Percentiles rank a stretch among this genome's conserved stretches.
Evolutionary conservation across 2,113 vertebrate genomes (phyloP).

Genomic region (Sinocyclocheilus grahami): DNA sequence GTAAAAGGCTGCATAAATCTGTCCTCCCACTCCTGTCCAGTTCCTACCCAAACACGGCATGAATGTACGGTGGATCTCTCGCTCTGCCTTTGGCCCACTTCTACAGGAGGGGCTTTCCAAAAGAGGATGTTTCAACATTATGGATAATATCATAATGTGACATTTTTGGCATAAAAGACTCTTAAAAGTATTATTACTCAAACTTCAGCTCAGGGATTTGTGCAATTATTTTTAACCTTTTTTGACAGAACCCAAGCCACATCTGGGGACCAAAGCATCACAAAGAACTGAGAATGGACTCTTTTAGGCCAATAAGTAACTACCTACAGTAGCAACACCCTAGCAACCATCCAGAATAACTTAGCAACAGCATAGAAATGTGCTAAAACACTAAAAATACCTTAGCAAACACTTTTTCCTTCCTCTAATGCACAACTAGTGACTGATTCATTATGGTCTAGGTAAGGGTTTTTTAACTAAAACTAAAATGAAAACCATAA

Average conservation of each 20-base stretch:
- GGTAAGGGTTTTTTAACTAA: too few relatives aligned
- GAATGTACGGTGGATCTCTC: neutral
- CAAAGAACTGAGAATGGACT: neutral
- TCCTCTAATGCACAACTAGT: too few relatives aligned
- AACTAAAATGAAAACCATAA: too few relatives aligned
- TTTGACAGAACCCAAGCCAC: neutral
- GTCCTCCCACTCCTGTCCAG: slow-evolving; percentile 31
- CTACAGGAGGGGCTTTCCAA: neutral
- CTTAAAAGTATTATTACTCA: neutral
- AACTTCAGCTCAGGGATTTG: neutral
- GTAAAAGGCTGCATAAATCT: slow-evolving; percentile 42
- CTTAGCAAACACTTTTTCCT: too few relatives aligned
- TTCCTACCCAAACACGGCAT: slow-evolving; percentile 22
- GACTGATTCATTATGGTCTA: too few relatives aligned
- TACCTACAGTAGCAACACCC: neutral
- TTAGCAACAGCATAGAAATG: too few relatives aligned
- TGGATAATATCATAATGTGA: neutral
- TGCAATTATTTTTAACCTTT: neutral
- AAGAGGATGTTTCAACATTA: neutral
- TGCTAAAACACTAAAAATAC: too few relatives aligned
- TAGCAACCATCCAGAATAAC: neutral
- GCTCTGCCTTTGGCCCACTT: neutral
- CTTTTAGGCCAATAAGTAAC: neutral
- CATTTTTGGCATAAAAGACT: neutral
- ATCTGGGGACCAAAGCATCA: neutral